Base-by-base conservation (phyloP, 2,888 invertebrate genomes). In the Psococerastis gibbosa region DNA sequence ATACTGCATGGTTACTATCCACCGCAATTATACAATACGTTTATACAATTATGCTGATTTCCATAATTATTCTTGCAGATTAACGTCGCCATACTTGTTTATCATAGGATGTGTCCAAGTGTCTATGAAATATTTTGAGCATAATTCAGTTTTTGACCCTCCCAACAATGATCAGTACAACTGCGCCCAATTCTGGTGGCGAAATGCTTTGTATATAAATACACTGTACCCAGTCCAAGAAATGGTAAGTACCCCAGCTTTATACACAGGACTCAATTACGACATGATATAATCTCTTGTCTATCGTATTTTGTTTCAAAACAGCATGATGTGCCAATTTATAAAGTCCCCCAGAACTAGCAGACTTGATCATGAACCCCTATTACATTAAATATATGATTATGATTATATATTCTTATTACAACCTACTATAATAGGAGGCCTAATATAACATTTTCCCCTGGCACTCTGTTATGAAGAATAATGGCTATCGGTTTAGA, bases 41-140 rank as follows among this genome's bases (percentile, higher is more conserved):
- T n/a, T n/a, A n/a, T n/a, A n/a, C n/a, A n/a, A n/a, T n/a, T n/a
- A n/a, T n/a, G n/a, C n/a, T n/a, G n/a, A n/a, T n/a, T n/a, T n/a
- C n/a, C n/a, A n/a, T n/a, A n/a, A n/a, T n/a, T n/a, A n/a, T n/a
- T 27, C 11, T 27, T 27, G 72, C 47, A 71, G 87, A 48, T 60
- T 88, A 44, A 85, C 84, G 2, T 83, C 87, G 1, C 80, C 80
- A 1, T 88, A 88, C 57, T 68, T 82, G 32, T 75, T 84, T 53
- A 78, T 83, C 23, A 71, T 88, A 53, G 74, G 78, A 11, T 60
- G 81, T 35, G 78, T 78, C 49, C 78, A 82, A 55, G 63, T 85
- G 27, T 69, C 78, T 1, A 64, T 78, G 52, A 67, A 77, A 45
- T 81, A 79, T 65, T 68, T 75, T 3, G 73, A 79, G 53, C 75